A percentile compares a stretch with the other conserved stretches of the same genome.
Evolutionary conservation across 2,113 vertebrate species (phyloP).

Genomic region (Mobula birostris): DNA sequence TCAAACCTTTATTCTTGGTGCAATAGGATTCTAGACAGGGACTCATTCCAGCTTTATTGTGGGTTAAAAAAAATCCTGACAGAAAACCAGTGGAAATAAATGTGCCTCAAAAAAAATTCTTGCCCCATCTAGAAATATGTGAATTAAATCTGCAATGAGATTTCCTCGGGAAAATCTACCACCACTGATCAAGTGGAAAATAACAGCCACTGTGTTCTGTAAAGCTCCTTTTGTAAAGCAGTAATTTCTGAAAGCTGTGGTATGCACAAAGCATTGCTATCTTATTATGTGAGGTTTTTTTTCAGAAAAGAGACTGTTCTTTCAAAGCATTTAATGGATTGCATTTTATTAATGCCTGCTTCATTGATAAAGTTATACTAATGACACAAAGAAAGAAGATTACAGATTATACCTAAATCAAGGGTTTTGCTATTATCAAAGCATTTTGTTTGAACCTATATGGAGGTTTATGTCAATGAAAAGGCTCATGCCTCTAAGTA

Average conservation of each 20-base stretch:
- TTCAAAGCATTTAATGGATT: slow-evolving; percentile 31
- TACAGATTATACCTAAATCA: slow-evolving; percentile 28
- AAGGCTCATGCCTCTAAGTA: not conserved
- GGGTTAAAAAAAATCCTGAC: not conserved
- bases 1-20: not conserved
- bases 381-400: slow-evolving; percentile 21
- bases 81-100: not conserved
- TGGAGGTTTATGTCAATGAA: slow-evolving; percentile 24
- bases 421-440: not conserved
- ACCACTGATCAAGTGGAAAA: not conserved
- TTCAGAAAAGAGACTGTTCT: not conserved
- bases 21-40: not conserved
- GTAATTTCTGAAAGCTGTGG: not conserved
- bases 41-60: not conserved
- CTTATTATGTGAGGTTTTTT: not conserved
- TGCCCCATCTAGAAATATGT: not conserved
- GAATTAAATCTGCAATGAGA: not conserved
- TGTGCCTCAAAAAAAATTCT: not conserved
- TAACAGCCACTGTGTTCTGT: not conserved
- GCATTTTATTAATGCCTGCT: slow-evolving; percentile 14
- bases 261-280: not conserved
- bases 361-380: slow-evolving; percentile 14
- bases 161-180: not conserved
- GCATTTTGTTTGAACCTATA: slow-evolving; percentile 22
- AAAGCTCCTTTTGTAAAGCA: slow-evolving; percentile 30